These are phyloP conservation scores for Cyclophora albipunctata DNA, from an alignment of 2,888 invertebrate genomes.

Conservation along the genomic window DNA sequence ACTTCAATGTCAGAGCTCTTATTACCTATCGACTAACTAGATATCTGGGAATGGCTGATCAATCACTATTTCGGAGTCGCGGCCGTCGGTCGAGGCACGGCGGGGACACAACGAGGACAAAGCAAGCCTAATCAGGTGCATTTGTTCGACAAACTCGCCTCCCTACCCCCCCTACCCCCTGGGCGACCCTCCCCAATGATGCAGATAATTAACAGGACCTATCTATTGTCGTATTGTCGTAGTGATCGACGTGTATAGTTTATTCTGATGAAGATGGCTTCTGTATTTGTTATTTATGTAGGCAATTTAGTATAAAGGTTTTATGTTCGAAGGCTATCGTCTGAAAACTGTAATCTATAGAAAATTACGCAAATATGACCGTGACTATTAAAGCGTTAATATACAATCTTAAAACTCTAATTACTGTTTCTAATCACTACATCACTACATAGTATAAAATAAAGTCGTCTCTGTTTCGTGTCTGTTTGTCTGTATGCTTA, in stretches of 20 bases:
- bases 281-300: too few species aligned
- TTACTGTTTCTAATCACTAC: too few species aligned
- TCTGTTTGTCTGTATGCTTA: too few species aligned
- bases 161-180: conserved; percentile 16
- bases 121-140: conserved; percentile 66
- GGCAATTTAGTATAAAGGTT: too few species aligned
- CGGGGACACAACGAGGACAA: conserved; percentile 33
- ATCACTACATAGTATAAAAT: too few species aligned
- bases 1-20: background rate
- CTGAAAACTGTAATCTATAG: too few species aligned
- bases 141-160: conserved; percentile 60
- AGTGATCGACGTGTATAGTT: conserved; percentile 11
- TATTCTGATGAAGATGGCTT: conserved; percentile 2
- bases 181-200: conserved; percentile 28
- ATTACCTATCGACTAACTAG: background rate
- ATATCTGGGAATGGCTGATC: conserved; percentile 16
- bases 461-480: too few species aligned
- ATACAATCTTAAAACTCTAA: too few species aligned
- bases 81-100: conserved; percentile 9
- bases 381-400: too few species aligned
- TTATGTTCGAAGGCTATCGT: too few species aligned
- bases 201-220: conserved; percentile 58
- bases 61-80: conserved; percentile 20
- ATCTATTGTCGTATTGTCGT: conserved; percentile 30
- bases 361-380: too few species aligned